A percentile compares a stretch with the other conserved stretches of the same genome.
phyloP scores from a whole-genome alignment of 2,797 vertebrate species.

The Pachyuromys duprasi region DNA sequence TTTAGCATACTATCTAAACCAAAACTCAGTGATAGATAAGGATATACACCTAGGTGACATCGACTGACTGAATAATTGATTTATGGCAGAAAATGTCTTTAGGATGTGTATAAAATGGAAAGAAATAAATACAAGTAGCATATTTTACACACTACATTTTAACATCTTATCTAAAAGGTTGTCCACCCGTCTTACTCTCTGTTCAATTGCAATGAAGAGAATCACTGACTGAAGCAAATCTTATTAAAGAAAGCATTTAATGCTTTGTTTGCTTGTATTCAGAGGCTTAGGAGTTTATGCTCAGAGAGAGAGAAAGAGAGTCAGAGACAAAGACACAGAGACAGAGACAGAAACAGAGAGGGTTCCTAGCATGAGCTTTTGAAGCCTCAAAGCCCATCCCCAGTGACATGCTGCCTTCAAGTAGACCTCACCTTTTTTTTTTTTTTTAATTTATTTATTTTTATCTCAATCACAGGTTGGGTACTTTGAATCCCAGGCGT shows the following conservation, averaged over 20 bases:
- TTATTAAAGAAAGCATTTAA: background rate
- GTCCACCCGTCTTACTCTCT: background rate
- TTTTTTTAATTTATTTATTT: too few species aligned
- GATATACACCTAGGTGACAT: background rate
- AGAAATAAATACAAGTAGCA: background rate
- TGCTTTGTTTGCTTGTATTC: background rate
- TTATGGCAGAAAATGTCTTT: background rate
- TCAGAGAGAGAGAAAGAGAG: background rate
- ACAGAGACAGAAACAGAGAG: background rate
- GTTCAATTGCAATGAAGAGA: background rate
- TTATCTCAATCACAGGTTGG: too few species aligned
- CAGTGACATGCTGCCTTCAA: background rate
- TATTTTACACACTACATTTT: background rate
- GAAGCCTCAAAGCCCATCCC: background rate
- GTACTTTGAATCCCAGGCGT: too few species aligned
- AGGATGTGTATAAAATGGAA: too few species aligned
- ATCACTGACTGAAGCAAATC: too few species aligned
- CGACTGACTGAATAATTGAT: background rate
- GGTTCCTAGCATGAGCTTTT: too few species aligned
- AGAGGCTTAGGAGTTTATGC: background rate
- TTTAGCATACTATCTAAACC: background rate
- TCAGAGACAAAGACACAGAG: background rate
- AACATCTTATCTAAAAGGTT: background rate
- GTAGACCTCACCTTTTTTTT: rapidly evolving
- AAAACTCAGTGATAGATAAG: background rate